Evolutionary conservation across 2,797 vertebrate species (phyloP).

Genomic region (Sebastes trivittatus): DNA sequence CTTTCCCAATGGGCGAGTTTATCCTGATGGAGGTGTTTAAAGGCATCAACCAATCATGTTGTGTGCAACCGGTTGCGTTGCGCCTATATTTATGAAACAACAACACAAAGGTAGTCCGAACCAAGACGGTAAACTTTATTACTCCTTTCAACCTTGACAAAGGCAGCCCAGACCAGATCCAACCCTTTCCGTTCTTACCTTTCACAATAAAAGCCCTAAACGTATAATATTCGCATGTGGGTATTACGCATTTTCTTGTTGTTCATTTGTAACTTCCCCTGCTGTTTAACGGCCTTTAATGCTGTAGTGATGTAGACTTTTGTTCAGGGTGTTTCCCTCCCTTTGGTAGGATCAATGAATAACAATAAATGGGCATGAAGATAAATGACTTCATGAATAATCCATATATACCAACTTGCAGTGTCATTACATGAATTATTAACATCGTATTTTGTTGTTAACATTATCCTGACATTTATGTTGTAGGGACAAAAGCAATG

Average conservation of each 20-base stretch:
- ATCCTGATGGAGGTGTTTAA: not conserved
- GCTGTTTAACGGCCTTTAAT: not conserved
- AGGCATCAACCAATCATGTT: too few relatives aligned
- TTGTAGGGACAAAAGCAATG: not conserved
- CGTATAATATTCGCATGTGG: too few relatives aligned
- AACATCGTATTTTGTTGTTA: not conserved
- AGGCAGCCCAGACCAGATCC: too few relatives aligned
- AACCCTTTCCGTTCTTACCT: too few relatives aligned
- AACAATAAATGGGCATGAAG: not conserved
- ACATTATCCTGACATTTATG: not conserved
- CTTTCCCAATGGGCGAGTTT: not conserved
- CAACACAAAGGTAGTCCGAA: too few relatives aligned
- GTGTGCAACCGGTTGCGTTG: too few relatives aligned
- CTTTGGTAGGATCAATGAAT: not conserved
- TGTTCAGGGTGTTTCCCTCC: not conserved
- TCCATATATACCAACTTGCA: not conserved
- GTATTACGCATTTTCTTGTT: too few relatives aligned
- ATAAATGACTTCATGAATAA: not conserved
- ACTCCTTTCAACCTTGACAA: too few relatives aligned
- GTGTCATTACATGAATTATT: not conserved
- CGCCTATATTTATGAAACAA: too few relatives aligned
- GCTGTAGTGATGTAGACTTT: not conserved
- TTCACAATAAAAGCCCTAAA: too few relatives aligned
- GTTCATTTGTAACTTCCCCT: too few relatives aligned
- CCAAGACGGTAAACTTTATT: too few relatives aligned